phyloP scores from a whole-genome alignment of 2,113 vertebrate genomes.

The Jaculus jaculus region DNA sequence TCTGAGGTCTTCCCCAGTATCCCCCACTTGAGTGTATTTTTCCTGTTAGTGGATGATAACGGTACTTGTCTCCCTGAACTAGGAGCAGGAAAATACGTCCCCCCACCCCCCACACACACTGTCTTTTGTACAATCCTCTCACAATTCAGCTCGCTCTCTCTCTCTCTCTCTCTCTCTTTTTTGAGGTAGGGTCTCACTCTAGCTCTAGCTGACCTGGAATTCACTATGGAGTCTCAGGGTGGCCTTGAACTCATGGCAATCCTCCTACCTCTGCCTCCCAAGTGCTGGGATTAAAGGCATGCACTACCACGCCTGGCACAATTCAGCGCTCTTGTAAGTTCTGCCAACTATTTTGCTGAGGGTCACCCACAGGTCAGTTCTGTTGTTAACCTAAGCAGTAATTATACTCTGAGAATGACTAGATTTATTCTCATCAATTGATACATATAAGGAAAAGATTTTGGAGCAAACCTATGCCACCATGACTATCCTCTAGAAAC shows the following conservation, averaged over 20 bases:
- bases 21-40: not conserved
- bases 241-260: no score
- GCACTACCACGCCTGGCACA: no score
- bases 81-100: not conserved
- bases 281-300: no score
- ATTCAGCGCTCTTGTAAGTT: not conserved
- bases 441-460: not conserved
- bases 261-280: no score
- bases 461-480: constrained; percentile 1
- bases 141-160: not conserved
- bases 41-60: not conserved
- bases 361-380: not conserved
- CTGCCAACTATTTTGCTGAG: not conserved
- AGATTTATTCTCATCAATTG: not conserved
- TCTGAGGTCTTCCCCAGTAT: not conserved
- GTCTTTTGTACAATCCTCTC: not conserved
- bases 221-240: no score
- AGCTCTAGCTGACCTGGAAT: no score
- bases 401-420: not conserved
- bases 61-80: not conserved
- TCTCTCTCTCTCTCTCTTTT: no score
- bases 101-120: not conserved
- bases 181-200: no score
- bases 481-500: not conserved
- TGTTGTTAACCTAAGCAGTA: not conserved